A percentile compares a stretch with the other conserved stretches of the same genome.
Conservation (phyloP, 1,140 invertebrate species). For the Aphidius gifuensis region DNA sequence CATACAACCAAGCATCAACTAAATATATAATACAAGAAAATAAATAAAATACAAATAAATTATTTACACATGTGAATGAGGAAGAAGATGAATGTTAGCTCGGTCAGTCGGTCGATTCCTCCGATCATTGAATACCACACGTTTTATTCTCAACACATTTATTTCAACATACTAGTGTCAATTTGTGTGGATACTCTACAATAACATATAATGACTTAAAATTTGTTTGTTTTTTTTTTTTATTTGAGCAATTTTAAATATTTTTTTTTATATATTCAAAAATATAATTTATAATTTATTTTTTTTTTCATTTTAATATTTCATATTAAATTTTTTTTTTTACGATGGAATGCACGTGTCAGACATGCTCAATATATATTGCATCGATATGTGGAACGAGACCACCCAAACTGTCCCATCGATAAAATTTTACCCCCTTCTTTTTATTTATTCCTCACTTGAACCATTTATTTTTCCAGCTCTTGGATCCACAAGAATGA, state of each 20-base stretch:
- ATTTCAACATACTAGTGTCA: too few species aligned
- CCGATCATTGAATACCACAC: conserved; percentile 30
- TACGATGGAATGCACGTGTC: conserved; percentile 1
- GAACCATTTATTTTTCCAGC: not conserved
- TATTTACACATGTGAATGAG: too few species aligned
- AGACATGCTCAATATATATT: not conserved
- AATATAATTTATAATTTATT: not conserved
- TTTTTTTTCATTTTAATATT: too few species aligned
- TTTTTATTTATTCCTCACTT: too few species aligned
- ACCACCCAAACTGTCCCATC: not conserved
- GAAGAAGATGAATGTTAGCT: conserved; percentile 24
- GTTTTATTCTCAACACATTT: conserved; percentile 16
- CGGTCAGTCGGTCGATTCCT: conserved; percentile 38
- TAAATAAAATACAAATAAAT: too few species aligned
- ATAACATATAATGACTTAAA: too few species aligned
- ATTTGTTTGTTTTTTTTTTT: not conserved
- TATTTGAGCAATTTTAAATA: not conserved
- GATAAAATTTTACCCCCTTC: not conserved
- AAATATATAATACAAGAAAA: too few species aligned
- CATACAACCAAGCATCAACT: too few species aligned
- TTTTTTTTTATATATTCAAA: not conserved
- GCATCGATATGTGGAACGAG: not conserved
- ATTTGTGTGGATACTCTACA: too few species aligned
- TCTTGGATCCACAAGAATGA: not conserved
- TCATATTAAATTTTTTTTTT: too few species aligned